Evolutionary conservation across 1,140 invertebrate genomes (phyloP).

Genomic region (Paralvinella palmiformis): DNA sequence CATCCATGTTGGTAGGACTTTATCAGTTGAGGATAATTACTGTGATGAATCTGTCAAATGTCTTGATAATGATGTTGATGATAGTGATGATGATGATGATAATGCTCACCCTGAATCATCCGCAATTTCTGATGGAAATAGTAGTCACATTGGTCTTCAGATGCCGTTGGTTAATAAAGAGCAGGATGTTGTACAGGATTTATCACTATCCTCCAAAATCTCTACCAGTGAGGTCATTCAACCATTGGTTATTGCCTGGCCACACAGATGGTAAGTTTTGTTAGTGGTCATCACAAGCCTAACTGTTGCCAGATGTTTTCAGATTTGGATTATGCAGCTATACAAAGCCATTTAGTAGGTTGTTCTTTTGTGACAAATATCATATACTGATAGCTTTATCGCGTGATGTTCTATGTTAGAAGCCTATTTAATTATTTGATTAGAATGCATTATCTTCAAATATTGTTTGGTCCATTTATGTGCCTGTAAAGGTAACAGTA

Average conservation of each 20-base stretch:
- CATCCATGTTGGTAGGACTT: background rate
- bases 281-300: background rate
- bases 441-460: background rate
- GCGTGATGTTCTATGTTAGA: no score
- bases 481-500: background rate
- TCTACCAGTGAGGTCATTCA: background rate
- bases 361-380: no score
- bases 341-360: no score
- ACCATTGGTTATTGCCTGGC: conserved; percentile 65
- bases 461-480: background rate
- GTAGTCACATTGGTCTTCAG: background rate
- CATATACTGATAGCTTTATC: no score
- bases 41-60: background rate
- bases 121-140: background rate
- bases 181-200: background rate
- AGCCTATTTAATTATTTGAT: no score
- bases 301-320: no score
- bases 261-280: conserved; percentile 61
- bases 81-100: background rate
- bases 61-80: background rate
- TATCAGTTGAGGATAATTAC: background rate
- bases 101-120: background rate
- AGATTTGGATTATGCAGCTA: no score
- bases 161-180: background rate
- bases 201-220: background rate